These are phyloP conservation scores for Microctenopoma stevenorrisi DNA, from an alignment of 2,797 vertebrate genomes.

Conservation along the genomic window DNA sequence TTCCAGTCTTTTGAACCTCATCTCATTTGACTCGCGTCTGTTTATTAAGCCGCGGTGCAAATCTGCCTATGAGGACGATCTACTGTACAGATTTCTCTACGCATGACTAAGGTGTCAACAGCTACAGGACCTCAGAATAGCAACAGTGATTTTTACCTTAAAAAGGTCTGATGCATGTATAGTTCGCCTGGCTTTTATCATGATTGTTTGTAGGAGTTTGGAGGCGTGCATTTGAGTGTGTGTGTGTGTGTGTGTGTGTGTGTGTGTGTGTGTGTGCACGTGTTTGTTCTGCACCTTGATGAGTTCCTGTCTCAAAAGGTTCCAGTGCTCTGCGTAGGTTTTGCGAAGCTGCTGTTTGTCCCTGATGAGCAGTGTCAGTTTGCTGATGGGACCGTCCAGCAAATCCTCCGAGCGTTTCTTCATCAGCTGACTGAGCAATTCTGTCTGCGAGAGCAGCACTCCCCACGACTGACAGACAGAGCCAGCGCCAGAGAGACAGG, in stretches of 20 bases:
- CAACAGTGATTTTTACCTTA: no score
- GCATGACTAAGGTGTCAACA: no score
- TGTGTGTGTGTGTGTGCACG: no score
- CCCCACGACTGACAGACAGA: slow-evolving; percentile 88
- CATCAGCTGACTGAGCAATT: slow-evolving; percentile 90
- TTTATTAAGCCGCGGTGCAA: slow-evolving; percentile 35
- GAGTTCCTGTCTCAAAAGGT: slow-evolving; percentile 90
- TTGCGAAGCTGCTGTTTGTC: slow-evolving; percentile 96
- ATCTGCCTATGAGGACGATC: slow-evolving; percentile 30
- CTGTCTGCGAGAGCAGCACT: slow-evolving; percentile 89
- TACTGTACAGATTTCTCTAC: neutral
- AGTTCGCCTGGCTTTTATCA: neutral
- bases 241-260: neutral
- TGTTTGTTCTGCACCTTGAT: slow-evolving; percentile 81
- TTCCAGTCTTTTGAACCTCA: slow-evolving; percentile 47
- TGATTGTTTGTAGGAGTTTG: neutral
- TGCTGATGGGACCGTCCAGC: slow-evolving; percentile 89
- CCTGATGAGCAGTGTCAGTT: slow-evolving; percentile 91
- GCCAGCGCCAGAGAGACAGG: neutral
- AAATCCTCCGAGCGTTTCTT: slow-evolving; percentile 90
- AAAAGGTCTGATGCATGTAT: no score
- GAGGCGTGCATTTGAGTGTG: neutral
- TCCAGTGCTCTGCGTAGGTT: slow-evolving; percentile 91
- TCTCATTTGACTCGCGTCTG: slow-evolving; percentile 38
- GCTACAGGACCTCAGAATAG: neutral